Conservation (phyloP, 2,113 vertebrate genomes). For the Hyperopisus bebe region DNA sequence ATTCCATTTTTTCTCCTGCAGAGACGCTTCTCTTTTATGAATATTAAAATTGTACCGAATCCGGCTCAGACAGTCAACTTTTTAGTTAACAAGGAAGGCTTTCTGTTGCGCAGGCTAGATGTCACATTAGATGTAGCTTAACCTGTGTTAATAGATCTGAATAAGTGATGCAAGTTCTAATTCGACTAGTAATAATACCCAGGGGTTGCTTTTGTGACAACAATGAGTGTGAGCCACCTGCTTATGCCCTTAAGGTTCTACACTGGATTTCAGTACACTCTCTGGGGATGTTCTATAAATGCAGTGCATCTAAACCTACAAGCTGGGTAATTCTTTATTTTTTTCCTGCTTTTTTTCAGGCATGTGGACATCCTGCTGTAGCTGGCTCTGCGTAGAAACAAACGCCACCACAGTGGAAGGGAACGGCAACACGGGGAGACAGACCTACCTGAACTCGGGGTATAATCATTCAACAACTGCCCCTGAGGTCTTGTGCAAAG, state of each 20-base stretch:
- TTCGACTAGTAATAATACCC: neutral
- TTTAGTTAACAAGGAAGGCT: neutral
- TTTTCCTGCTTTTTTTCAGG: slow-evolving; percentile 14
- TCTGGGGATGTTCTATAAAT: neutral
- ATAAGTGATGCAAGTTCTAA: neutral
- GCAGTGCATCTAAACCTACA: neutral
- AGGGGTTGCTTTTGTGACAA: neutral
- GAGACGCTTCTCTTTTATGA: neutral
- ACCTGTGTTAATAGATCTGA: neutral
- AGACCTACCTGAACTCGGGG: slow-evolving; percentile 45
- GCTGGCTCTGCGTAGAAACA: slow-evolving; percentile 37
- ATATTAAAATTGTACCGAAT: neutral
- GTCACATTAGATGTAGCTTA: neutral
- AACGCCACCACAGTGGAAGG: slow-evolving; percentile 47
- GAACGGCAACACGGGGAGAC: slow-evolving; percentile 42
- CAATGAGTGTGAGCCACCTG: neutral
- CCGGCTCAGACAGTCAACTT: neutral
- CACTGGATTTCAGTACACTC: neutral
- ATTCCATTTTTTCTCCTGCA: neutral
- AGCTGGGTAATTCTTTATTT: neutral
- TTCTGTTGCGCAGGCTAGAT: neutral
- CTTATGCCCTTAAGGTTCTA: neutral
- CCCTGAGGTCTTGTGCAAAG: slow-evolving; percentile 65
- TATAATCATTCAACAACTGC: slow-evolving; percentile 67
- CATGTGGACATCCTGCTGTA: slow-evolving; percentile 36